Base-by-base conservation (phyloP, 2,888 invertebrate species). In the Caenorhabditis sinica region DNA sequence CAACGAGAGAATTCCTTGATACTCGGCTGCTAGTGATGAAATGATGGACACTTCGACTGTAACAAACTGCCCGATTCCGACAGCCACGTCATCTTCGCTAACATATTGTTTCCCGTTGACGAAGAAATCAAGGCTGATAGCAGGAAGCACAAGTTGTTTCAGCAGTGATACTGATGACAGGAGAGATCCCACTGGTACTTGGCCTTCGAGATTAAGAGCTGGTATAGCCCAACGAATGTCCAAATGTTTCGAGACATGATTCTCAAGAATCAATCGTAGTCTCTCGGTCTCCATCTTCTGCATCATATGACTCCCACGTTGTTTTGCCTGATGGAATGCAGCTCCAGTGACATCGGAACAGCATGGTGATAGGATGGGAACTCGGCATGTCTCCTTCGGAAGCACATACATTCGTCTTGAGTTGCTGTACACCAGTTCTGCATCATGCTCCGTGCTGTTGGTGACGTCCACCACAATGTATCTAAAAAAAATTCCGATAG, bases 361-460 rank as follows among this genome's bases (percentile, higher is more conserved):
- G 66, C 94, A 92, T 5, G 91, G 91, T 9, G 90, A 92, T 11
- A 92, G 81, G 17, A 92, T 86, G 0, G 92, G 92, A n/a, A 92
- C 92, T 43, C 92, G 77, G 86, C 92, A 92, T 2, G 90, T 89
- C 71, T 92, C 92, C 72, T 87, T 90, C 25, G 92, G 90, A 61
- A 92, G 90, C 9, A 92, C 92, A 43, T 88, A 86, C 81, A 92
- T 89, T 33, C 85, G 23, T 28, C 90, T 82, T n/a, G 79, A 77
- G 6, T 88, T 86, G 23, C 89, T 84, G 71, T 89, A 92, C 6
- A 88, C 90, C 65, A 92, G 77, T 72, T 92, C 92, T 0, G 92
- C 92, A 56, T 92, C 92, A 58, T 88, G 80, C 17, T 92, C 92
- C 5, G 92, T 91, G 15, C 88, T 86, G 66, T 92, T 92, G 11